Conservation (phyloP, 2,888 invertebrate species). For the Eilema depressum region DNA sequence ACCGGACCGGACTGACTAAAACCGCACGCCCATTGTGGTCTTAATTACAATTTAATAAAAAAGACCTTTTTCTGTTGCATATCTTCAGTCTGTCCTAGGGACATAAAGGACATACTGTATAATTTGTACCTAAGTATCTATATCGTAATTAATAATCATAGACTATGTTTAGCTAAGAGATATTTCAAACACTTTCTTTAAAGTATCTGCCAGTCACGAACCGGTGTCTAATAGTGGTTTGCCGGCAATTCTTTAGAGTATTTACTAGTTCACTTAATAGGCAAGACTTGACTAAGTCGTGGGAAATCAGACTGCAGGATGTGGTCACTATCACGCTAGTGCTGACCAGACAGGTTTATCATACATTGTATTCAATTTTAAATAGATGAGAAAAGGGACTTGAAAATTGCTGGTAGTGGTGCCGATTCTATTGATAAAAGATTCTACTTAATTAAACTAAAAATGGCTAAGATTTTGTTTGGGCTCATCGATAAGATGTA, state of each 20-base stretch:
- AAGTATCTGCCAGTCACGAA: conserved; percentile 28
- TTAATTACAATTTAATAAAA: too few relatives aligned
- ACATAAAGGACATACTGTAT: not conserved
- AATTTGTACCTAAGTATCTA: too few relatives aligned
- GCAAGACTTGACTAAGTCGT: conserved; percentile 58
- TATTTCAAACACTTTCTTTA: conserved; percentile 36
- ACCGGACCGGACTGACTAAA: too few relatives aligned
- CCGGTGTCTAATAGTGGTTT: conserved; percentile 46
- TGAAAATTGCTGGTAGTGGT: not conserved
- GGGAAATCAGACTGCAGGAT: conserved; percentile 59
- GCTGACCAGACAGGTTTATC: not conserved
- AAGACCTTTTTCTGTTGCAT: not conserved
- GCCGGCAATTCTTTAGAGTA: conserved; percentile 59
- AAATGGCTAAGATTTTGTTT: too few relatives aligned
- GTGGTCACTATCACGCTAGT: conserved; percentile 31
- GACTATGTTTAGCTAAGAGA: not conserved
- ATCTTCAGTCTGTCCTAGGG: too few relatives aligned
- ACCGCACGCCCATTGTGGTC: too few relatives aligned
- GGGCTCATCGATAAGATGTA: too few relatives aligned
- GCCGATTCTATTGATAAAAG: not conserved
- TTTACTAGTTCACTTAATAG: conserved; percentile 54
- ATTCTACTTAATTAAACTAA: not conserved
- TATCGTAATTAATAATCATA: not conserved
- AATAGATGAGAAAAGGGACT: not conserved
- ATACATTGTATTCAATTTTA: conserved; percentile 1